These are phyloP conservation scores for Lepidostoma basale DNA, from an alignment of 1,140 invertebrate genomes.

Conservation along the genomic window DNA sequence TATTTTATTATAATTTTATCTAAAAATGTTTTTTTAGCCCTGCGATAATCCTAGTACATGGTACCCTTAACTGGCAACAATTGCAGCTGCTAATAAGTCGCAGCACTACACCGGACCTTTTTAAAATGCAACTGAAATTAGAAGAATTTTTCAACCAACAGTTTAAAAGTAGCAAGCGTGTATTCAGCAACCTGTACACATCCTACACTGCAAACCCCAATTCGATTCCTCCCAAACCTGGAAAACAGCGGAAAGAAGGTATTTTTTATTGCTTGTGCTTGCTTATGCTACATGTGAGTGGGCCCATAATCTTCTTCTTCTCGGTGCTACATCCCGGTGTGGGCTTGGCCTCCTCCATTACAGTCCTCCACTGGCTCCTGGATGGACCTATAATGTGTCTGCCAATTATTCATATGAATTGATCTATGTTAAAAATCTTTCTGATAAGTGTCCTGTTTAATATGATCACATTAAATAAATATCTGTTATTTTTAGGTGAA, in stretches of 20 bases:
- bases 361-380: too few species aligned
- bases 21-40: constrained; percentile 63
- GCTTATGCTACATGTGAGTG: too few species aligned
- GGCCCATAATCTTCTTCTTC: too few species aligned
- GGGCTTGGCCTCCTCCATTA: too few species aligned
- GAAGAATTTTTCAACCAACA: constrained; percentile 97
- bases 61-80: constrained; percentile 92
- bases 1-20: constrained; percentile 25
- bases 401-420: too few species aligned
- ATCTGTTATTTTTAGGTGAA: constrained; percentile 40
- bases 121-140: constrained; percentile 95
- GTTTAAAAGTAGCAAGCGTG: constrained; percentile 90
- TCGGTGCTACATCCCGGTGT: too few species aligned
- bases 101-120: constrained; percentile 92
- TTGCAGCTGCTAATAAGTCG: constrained; percentile 95
- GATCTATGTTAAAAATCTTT: too few species aligned
- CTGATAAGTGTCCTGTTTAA: too few species aligned
- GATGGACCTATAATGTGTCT: too few species aligned
- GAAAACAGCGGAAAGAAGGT: constrained; percentile 51
- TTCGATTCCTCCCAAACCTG: constrained; percentile 47
- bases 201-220: constrained; percentile 49
- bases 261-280: constrained; percentile 17
- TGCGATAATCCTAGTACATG: constrained; percentile 91
- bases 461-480: too few species aligned
- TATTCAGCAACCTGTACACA: constrained; percentile 78